phyloP scores from a whole-genome alignment of 2,888 invertebrate genomes.

The Pherbina coryleti region DNA sequence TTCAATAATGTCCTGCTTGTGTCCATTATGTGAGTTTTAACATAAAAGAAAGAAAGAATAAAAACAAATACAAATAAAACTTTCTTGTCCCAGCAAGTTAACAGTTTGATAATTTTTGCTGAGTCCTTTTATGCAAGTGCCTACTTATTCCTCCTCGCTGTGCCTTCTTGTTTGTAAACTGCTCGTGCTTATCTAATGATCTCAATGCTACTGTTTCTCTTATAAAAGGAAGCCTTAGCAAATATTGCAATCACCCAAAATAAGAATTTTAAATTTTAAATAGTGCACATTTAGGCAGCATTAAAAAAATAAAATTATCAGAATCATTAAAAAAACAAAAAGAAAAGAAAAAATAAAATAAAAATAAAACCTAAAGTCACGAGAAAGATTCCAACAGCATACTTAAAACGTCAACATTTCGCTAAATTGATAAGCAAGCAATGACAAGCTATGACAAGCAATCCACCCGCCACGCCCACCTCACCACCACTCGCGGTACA shows the following conservation, averaged over 20 bases:
- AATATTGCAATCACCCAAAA: too few species aligned
- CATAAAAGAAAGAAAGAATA: background rate
- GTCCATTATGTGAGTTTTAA: background rate
- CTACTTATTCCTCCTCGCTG: background rate
- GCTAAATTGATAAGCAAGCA: background rate
- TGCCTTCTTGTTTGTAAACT: background rate
- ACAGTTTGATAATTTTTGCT: background rate
- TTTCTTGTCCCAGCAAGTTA: background rate
- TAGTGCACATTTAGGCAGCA: too few species aligned
- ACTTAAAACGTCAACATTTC: background rate
- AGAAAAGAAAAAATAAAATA: too few species aligned
- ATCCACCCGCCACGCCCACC: background rate
- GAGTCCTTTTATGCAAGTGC: background rate
- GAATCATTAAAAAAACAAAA: too few species aligned
- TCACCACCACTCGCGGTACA: background rate
- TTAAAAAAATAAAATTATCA: too few species aligned
- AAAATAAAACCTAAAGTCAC: too few species aligned
- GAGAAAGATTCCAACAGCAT: background rate
- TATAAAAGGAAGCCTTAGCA: too few species aligned
- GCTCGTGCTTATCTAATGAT: background rate
- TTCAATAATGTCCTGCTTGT: constrained; percentile 15
- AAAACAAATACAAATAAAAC: background rate
- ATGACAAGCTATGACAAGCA: background rate
- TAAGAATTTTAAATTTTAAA: too few species aligned
- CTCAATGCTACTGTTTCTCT: too few species aligned